Percentiles rank a stretch among this genome's conserved stretches.
These are phyloP conservation scores for Xanthia togata DNA, from an alignment of 2,888 invertebrate genomes.

Conservation along the genomic window DNA sequence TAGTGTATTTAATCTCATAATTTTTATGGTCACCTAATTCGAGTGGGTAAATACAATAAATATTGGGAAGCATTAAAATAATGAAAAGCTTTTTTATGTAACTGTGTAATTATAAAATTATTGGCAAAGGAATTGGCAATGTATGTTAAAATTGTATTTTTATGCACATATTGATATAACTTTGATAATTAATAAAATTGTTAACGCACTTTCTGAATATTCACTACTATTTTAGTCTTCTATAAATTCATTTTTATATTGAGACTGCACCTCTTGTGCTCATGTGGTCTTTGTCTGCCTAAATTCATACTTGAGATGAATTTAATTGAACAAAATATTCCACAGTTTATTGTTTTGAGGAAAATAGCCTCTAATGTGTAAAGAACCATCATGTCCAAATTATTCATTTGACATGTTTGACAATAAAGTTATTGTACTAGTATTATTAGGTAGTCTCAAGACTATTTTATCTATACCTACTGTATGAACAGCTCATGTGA, in stretches of 20 bases:
- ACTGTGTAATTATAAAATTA: conserved; percentile 39
- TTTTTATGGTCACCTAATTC: conserved; percentile 19
- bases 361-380: conserved; percentile 54
- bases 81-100: conserved; percentile 25
- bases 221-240: conserved; percentile 59
- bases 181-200: conserved; percentile 67
- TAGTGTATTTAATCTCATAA: conserved; percentile 21
- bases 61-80: conserved; percentile 54
- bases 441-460: conserved; percentile 85
- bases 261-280: conserved; percentile 22
- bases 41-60: conserved; percentile 39
- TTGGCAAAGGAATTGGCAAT: conserved; percentile 73
- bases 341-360: conserved; percentile 54
- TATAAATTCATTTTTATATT: conserved; percentile 52
- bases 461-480: conserved; percentile 81
- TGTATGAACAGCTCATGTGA: conserved; percentile 84
- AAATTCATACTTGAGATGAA: conserved; percentile 57
- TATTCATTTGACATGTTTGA: conserved; percentile 86
- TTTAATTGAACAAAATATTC: conserved; percentile 53
- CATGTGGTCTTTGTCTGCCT: conserved; percentile 38
- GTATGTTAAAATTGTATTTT: conserved; percentile 73
- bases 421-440: conserved; percentile 87
- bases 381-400: conserved; percentile 73
- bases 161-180: conserved; percentile 74
- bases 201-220: conserved; percentile 71